phyloP scores from a whole-genome alignment of 2,888 invertebrate species.

The Dolichomitus sp. region DNA sequence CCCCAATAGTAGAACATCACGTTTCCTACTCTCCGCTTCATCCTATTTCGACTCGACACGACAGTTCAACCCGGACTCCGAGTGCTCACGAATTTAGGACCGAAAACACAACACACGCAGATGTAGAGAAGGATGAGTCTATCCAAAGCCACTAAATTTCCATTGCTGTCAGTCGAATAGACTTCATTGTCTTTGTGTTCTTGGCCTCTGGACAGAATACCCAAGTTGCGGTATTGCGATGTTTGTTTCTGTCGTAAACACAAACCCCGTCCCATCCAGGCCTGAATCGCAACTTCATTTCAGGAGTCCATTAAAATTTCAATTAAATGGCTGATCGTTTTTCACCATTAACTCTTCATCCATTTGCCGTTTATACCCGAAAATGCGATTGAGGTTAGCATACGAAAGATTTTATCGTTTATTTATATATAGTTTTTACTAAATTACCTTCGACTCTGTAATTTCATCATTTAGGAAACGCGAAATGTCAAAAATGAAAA shows the following conservation, averaged over 20 bases:
- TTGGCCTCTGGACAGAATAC: slow-evolving; percentile 6
- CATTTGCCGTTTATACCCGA: background rate
- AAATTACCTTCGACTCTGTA: background rate
- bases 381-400: background rate
- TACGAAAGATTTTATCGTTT: background rate
- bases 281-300: background rate
- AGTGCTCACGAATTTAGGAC: slow-evolving; percentile 10
- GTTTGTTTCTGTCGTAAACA: slow-evolving; percentile 16
- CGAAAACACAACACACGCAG: slow-evolving; percentile 7
- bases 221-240: slow-evolving; percentile 23
- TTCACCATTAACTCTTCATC: background rate
- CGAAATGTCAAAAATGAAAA: no score
- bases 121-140: slow-evolving; percentile 30
- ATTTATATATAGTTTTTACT: background rate
- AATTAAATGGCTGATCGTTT: slow-evolving; percentile 13
- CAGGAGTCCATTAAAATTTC: slow-evolving; percentile 11
- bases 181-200: slow-evolving; percentile 68
- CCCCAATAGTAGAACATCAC: slow-evolving; percentile 24
- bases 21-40: slow-evolving; percentile 21
- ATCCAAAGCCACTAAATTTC: slow-evolving; percentile 61
- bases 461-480: no score
- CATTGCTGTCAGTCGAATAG: slow-evolving; percentile 61
- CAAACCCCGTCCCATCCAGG: slow-evolving; percentile 4
- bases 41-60: background rate
- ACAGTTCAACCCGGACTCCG: slow-evolving; percentile 17